Base-by-base conservation (phyloP, 2,888 invertebrate genomes). In the Amphipyra tragopoginis region DNA sequence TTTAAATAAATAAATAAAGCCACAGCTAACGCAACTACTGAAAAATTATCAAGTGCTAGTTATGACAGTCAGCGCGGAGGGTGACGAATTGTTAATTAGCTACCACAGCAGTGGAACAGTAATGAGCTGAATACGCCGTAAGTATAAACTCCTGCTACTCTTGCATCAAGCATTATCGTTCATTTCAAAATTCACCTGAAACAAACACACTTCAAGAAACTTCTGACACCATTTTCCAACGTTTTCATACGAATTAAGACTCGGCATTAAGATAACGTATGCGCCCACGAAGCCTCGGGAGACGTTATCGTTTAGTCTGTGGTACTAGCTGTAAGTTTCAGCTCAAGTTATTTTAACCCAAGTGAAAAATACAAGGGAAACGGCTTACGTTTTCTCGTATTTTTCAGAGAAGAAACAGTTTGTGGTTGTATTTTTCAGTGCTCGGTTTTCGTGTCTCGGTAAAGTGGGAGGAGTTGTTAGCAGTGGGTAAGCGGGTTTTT, bases 181-280 rank as follows among this genome's bases (percentile, higher is more conserved):
- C 29, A 40, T 33, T 21, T 13, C 29, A 50, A 62, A 62, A 50
- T 53, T 21, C 43, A 33, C 50, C 52, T 21, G 39, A 55, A 48
- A 54, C 45, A 74, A 68, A 73, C 50, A 57, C 8, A 13, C 34
- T 74, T 57, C 47, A 29, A 54, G 69, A 54, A 68, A 71, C 63
- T 74, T 74, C 63, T 57, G 47, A 47, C 56, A 43, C 36, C 43
- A 44, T 74, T 71, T 54, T 26, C 53, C 70, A 47, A 57, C 70
- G 50, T 74, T 71, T 63, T 54, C 70, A 51, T 57, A 74, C 63
- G 53, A 74, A 74, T 71, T 71, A 71, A 71, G 69, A 74, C 70
- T 33, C 14, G 14, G 49, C 69, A 62, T 68, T 74, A 62, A 71
- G 75, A 74, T 74, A 74, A 71, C 75, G 53, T 71, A 63, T 71